Conservation (phyloP, 2,113 vertebrate species). For the Lanius ludovicianus region DNA sequence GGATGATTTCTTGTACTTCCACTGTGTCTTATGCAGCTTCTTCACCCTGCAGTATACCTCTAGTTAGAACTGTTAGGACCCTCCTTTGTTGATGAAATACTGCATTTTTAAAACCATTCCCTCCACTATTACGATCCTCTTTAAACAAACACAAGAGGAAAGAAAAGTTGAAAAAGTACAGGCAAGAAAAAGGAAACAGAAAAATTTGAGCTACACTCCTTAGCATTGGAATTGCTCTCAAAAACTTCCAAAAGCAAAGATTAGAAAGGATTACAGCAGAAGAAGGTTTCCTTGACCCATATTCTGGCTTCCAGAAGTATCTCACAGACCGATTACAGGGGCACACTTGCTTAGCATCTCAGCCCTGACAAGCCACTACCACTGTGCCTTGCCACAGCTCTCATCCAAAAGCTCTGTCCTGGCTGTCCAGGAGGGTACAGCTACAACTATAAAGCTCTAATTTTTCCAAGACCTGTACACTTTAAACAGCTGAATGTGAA, state of each 20-base stretch:
- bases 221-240: neutral
- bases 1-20: neutral
- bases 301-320: neutral
- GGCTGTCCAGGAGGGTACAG: neutral
- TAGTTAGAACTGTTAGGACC: neutral
- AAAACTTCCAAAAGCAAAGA: constrained; percentile 24
- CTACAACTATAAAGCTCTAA: neutral
- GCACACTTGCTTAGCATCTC: neutral
- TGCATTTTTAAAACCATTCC: neutral
- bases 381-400: neutral
- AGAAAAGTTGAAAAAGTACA: neutral
- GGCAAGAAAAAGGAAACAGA: neutral
- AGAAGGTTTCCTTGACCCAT: neutral
- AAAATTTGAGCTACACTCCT: neutral
- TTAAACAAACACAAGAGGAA: neutral
- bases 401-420: neutral
- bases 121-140: neutral
- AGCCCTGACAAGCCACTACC: neutral
- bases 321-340: neutral
- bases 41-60: neutral
- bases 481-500: constrained; percentile 6
- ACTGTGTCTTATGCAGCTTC: neutral
- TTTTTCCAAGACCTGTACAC: neutral
- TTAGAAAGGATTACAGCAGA: neutral
- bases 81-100: neutral